phyloP scores from a whole-genome alignment of 2,888 invertebrate genomes.

The Rhodophaea formosa region DNA sequence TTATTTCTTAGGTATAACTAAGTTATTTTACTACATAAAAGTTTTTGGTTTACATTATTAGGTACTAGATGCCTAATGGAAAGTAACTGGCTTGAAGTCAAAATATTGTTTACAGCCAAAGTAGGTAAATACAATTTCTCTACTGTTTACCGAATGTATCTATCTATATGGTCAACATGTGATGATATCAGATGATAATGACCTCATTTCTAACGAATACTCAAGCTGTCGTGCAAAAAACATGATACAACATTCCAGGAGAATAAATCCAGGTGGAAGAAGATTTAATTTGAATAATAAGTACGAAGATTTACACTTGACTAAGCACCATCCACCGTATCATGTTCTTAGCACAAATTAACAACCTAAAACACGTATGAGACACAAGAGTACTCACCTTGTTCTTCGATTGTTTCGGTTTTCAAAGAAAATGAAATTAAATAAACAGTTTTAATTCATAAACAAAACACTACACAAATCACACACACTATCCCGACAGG shows the following conservation, averaged over 20 bases:
- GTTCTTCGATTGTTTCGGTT: constrained; percentile 35
- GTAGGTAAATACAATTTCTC: neutral
- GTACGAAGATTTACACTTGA: constrained; percentile 23
- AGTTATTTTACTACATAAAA: too few relatives aligned
- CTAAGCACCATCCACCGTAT: constrained; percentile 6
- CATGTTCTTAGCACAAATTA: constrained; percentile 1
- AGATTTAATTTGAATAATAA: neutral
- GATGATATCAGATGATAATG: constrained; percentile 20
- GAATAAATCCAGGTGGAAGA: neutral
- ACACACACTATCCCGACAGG: constrained; percentile 30
- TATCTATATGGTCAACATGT: neutral
- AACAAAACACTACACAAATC: constrained; percentile 58
- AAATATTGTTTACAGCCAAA: neutral
- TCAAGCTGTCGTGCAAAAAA: neutral
- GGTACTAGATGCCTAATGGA: too few relatives aligned
- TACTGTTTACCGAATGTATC: neutral
- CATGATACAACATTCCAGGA: neutral
- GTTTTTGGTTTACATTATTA: too few relatives aligned
- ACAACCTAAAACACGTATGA: constrained; percentile 15
- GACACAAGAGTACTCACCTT: constrained; percentile 43
- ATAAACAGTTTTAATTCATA: constrained; percentile 48
- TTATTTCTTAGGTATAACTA: too few relatives aligned
- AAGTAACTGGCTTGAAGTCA: too few relatives aligned
- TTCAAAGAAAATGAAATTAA: constrained; percentile 30
- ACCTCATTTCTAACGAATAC: constrained; percentile 14